phyloP scores from a whole-genome alignment of 2,888 invertebrate genomes.

The Pachydiplax longipennis region DNA sequence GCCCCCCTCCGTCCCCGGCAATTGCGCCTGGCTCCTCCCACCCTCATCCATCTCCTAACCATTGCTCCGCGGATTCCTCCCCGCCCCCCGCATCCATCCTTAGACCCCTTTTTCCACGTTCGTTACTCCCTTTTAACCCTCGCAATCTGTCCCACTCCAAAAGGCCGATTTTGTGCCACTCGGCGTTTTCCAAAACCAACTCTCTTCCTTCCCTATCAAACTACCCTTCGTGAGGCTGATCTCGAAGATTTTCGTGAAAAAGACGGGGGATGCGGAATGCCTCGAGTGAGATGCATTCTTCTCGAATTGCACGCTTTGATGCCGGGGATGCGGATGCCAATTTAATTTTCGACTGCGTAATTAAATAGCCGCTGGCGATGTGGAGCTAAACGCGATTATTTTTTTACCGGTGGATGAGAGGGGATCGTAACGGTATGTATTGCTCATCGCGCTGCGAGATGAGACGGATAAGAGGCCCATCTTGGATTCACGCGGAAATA shows the following conservation, averaged over 20 bases:
- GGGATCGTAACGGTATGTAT: not conserved
- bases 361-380: not conserved
- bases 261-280: not conserved
- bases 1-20: conserved; percentile 23
- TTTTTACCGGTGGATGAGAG: not conserved
- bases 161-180: not conserved
- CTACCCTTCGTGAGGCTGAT: not conserved
- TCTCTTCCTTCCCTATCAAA: not conserved
- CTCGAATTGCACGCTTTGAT: not conserved
- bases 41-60: conserved; percentile 27
- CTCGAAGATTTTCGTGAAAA: not conserved
- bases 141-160: not conserved
- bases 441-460: not conserved
- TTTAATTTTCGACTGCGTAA: not conserved
- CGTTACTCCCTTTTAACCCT: not conserved
- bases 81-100: not conserved
- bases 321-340: not conserved
- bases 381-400: not conserved
- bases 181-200: not conserved
- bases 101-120: not conserved
- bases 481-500: no score
- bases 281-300: not conserved
- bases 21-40: conserved; percentile 1
- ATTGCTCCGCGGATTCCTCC: not conserved
- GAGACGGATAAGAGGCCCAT: not conserved